These are phyloP conservation scores for Diacarnus erythraeanus DNA, from an alignment of 37 sponge, comb jelly and placozoan genomes.

Conservation along the genomic window DNA sequence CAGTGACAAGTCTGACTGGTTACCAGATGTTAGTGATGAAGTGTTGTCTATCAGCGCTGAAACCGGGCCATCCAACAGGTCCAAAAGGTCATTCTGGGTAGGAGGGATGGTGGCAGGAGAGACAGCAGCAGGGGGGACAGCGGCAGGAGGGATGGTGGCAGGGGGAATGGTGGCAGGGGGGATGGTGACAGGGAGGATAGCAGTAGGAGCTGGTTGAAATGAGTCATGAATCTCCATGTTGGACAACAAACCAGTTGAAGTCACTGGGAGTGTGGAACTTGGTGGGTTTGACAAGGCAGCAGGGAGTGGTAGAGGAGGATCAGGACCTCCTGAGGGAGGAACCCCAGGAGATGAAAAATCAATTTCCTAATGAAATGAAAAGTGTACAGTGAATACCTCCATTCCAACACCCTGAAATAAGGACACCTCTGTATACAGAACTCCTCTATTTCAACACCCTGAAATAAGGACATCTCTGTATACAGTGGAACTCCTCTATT, in stretches of 20 bases:
- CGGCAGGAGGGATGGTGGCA: neutral
- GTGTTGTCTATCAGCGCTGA: neutral
- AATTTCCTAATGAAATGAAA: neutral
- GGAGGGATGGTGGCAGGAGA: neutral
- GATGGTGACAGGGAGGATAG: neutral
- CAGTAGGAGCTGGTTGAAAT: too few relatives aligned
- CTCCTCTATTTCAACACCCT: too few relatives aligned
- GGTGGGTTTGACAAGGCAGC: too few relatives aligned
- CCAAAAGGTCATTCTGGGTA: conserved; percentile 16
- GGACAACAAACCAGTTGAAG: neutral
- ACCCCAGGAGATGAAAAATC: neutral
- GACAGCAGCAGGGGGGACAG: neutral
- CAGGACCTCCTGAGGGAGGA: neutral
- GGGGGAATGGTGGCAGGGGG: neutral
- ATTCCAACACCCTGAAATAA: too few relatives aligned
- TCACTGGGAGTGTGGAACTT: neutral
- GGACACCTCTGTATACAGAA: too few relatives aligned
- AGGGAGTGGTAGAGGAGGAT: too few relatives aligned
- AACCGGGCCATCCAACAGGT: conserved; percentile 25
- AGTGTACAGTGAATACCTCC: neutral
- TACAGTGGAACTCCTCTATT: too few relatives aligned
- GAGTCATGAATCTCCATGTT: neutral
- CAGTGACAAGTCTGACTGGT: neutral
- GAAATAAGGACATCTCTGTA: too few relatives aligned
- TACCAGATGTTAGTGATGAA: too few relatives aligned